Conservation (phyloP, 2,888 invertebrate species). For the Agrypnus murinus region DNA sequence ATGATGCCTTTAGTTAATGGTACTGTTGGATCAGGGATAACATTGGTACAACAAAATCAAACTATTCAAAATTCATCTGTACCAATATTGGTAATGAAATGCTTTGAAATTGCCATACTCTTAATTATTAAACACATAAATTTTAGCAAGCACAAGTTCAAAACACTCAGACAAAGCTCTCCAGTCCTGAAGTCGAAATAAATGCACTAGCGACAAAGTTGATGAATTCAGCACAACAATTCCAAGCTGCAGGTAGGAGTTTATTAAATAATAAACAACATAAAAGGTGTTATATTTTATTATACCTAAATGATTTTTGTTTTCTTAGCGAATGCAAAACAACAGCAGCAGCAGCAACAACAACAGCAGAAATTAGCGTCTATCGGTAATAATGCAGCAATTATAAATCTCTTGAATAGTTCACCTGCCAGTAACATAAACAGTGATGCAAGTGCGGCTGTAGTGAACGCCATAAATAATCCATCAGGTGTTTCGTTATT, state of each 20-base stretch:
- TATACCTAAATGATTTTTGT: background rate
- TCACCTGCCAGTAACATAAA: conserved; percentile 78
- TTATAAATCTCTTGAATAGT: conserved; percentile 85
- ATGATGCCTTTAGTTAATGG: conserved; percentile 66
- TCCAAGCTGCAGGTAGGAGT: conserved; percentile 77
- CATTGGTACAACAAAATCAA: conserved; percentile 72
- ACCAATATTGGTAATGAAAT: conserved; percentile 43
- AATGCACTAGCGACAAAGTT: conserved; percentile 86
- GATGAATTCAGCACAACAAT: conserved; percentile 88
- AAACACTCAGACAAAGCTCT: conserved; percentile 57
- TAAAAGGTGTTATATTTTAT: background rate
- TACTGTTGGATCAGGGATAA: conserved; percentile 69
- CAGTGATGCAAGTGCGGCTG: conserved; percentile 77
- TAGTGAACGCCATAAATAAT: conserved; percentile 70
- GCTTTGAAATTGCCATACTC: background rate
- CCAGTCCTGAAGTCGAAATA: conserved; percentile 78
- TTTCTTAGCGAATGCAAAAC: conserved; percentile 58
- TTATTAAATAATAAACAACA: background rate
- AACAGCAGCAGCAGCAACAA: conserved; percentile 61
- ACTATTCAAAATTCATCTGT: conserved; percentile 71
- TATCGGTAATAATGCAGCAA: conserved; percentile 80
- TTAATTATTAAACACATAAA: conserved; percentile 6
- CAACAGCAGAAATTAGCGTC: conserved; percentile 67
- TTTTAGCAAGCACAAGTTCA: conserved; percentile 81
- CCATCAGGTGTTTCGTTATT: conserved; percentile 62